These are phyloP conservation scores for Neelides folsomi DNA, from an alignment of 2,888 invertebrate species.

Conservation along the genomic window DNA sequence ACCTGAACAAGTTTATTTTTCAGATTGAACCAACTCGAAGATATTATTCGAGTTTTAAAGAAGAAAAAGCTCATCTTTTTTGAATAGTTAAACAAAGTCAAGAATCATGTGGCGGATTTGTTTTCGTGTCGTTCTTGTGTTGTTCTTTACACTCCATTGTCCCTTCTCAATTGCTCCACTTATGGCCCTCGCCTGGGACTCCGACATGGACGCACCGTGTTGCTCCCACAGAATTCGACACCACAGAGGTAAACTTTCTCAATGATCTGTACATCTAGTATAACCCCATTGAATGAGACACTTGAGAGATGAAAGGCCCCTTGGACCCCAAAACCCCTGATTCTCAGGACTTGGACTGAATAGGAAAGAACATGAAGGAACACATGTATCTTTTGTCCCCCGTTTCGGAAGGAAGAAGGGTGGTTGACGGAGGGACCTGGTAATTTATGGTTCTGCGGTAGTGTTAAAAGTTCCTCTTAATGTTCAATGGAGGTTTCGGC, in stretches of 20 bases:
- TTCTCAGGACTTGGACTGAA: too few relatives aligned
- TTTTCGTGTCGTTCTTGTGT: constrained; percentile 32
- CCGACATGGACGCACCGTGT: constrained; percentile 32
- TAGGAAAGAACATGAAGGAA: not conserved
- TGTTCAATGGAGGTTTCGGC: constrained; percentile 26
- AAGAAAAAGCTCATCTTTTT: too few relatives aligned
- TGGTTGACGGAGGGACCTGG: not conserved
- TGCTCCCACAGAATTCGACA: constrained; percentile 32
- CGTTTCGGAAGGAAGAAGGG: not conserved
- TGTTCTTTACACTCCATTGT: constrained; percentile 33
- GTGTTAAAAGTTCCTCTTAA: constrained; percentile 16
- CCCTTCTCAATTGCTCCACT: constrained; percentile 32
- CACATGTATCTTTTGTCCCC: not conserved
- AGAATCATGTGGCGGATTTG: constrained; percentile 31
- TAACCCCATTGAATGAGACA: not conserved
- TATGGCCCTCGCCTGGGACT: constrained; percentile 33
- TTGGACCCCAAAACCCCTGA: too few relatives aligned
- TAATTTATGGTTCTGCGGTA: constrained; percentile 13
- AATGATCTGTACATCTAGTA: not conserved
- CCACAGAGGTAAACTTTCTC: constrained; percentile 27
- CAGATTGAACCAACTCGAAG: too few relatives aligned
- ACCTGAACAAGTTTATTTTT: too few relatives aligned
- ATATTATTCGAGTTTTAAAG: too few relatives aligned
- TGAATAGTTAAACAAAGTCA: constrained; percentile 4
- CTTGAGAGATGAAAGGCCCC: not conserved